Percentiles rank a stretch among this genome's conserved stretches.
These are phyloP conservation scores for Helleia helle DNA, from an alignment of 2,888 invertebrate genomes.

Conservation along the genomic window DNA sequence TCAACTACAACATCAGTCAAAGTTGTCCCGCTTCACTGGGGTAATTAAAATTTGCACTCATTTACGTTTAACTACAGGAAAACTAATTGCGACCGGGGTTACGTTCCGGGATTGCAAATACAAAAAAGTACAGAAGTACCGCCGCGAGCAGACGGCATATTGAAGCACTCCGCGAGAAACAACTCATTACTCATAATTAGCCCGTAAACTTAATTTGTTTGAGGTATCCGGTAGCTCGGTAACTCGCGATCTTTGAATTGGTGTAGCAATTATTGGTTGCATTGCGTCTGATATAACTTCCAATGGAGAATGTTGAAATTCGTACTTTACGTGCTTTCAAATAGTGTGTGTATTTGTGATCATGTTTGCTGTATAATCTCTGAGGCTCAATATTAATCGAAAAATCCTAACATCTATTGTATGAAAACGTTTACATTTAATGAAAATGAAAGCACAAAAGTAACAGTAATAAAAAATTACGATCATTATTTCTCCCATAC, in stretches of 20 bases:
- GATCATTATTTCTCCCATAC: too few species aligned
- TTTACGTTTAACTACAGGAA: constrained; percentile 24
- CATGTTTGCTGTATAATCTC: too few species aligned
- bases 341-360: too few species aligned
- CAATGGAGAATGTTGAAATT: too few species aligned
- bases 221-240: constrained; percentile 26
- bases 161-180: constrained; percentile 35
- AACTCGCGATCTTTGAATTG: constrained; percentile 27
- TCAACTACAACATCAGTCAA: constrained; percentile 7
- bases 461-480: too few species aligned
- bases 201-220: constrained; percentile 48
- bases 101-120: constrained; percentile 23
- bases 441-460: too few species aligned
- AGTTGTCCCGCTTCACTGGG: background rate
- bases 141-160: constrained; percentile 30
- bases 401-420: too few species aligned
- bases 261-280: constrained; percentile 18
- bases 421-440: too few species aligned
- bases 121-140: constrained; percentile 30
- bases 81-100: constrained; percentile 27
- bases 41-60: constrained; percentile 16
- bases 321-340: too few species aligned
- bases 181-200: constrained; percentile 62
- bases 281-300: too few species aligned
- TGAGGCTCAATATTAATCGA: too few species aligned